Evolutionary conservation across 2,888 invertebrate species (phyloP).

Genomic region (Acrobasis suavella): DNA sequence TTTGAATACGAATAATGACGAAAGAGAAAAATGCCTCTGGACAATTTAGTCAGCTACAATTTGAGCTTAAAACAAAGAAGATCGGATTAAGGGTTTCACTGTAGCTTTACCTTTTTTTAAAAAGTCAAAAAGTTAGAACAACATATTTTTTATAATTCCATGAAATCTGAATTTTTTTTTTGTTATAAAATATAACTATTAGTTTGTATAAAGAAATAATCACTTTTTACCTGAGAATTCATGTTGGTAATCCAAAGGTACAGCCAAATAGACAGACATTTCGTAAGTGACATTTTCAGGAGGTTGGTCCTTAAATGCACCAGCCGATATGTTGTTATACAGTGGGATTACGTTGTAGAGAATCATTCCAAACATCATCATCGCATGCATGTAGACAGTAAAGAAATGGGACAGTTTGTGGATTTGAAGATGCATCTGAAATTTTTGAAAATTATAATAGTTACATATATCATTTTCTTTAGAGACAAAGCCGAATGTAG

Average conservation of each 20-base stretch:
- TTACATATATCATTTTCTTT: not conserved
- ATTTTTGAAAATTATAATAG: not conserved
- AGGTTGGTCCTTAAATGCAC: not conserved
- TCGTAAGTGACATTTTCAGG: conserved; percentile 4
- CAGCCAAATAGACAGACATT: not conserved
- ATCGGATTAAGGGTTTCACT: no score
- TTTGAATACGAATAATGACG: no score
- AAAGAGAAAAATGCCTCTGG: no score
- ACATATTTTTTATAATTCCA: no score
- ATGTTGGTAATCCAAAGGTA: conserved; percentile 5
- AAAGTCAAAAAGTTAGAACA: no score
- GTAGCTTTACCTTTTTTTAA: no score
- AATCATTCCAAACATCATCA: conserved; percentile 1
- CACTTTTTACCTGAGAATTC: not conserved
- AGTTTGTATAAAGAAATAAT: no score
- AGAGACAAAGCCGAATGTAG: no score
- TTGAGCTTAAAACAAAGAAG: no score
- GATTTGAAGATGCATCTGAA: not conserved
- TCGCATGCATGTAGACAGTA: conserved; percentile 1
- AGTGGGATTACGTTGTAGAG: not conserved
- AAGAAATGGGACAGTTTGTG: conserved; percentile 5
- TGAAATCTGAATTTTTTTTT: no score
- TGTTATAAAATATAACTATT: no score
- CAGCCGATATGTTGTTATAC: not conserved
- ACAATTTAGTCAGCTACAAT: no score